These are phyloP conservation scores for Eulithis testata DNA, from an alignment of 2,888 invertebrate species.

Conservation along the genomic window DNA sequence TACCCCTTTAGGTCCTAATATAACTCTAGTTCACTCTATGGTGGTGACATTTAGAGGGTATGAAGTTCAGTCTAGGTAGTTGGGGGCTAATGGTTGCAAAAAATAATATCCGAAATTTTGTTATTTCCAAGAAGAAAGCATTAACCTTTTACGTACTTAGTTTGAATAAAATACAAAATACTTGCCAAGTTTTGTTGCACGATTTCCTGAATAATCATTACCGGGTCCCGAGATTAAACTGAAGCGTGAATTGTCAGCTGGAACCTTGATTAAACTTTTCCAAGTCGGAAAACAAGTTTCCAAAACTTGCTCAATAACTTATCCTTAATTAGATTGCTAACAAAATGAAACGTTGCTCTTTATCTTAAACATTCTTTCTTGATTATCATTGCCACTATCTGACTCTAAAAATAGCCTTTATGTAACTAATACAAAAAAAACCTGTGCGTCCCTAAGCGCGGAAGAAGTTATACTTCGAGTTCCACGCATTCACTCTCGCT, in stretches of 20 bases:
- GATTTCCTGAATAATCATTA: constrained; percentile 30
- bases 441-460: too few relatives aligned
- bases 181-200: constrained; percentile 33
- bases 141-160: too few relatives aligned
- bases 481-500: too few relatives aligned
- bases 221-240: constrained; percentile 32
- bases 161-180: constrained; percentile 13
- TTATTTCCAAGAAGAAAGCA: too few relatives aligned
- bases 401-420: neutral
- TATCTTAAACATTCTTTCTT: constrained; percentile 20
- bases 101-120: too few relatives aligned
- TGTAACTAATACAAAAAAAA: too few relatives aligned
- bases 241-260: constrained; percentile 35
- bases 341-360: constrained; percentile 24
- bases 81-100: too few relatives aligned
- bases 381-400: neutral
- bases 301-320: constrained; percentile 34
- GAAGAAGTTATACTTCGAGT: too few relatives aligned
- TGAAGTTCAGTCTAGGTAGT: too few relatives aligned
- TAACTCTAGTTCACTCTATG: too few relatives aligned
- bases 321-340: constrained; percentile 33
- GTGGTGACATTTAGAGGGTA: too few relatives aligned
- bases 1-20: too few relatives aligned
- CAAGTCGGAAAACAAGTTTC: constrained; percentile 34
- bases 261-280: constrained; percentile 39